Percentiles rank a stretch among this genome's conserved stretches.
Conservation (phyloP, 2,888 invertebrate genomes). For the Nezara viridula region DNA sequence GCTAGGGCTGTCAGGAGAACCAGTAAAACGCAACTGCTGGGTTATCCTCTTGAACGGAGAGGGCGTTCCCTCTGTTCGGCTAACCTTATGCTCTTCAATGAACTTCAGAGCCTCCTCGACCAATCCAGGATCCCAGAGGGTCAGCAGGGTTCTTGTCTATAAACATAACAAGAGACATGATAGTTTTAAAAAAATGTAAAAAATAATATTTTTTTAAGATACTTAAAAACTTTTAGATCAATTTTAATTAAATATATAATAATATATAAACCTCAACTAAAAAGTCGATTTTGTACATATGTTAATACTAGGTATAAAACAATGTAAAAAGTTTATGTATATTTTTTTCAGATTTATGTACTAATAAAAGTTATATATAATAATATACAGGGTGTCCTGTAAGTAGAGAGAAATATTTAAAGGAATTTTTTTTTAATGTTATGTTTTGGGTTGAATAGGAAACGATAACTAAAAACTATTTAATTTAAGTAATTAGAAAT, state of each 20-base stretch:
- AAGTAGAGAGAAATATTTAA: no score
- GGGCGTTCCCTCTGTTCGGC: conserved; percentile 68
- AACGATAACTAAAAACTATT: no score
- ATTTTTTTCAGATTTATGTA: no score
- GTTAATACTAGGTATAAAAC: no score
- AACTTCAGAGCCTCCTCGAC: conserved; percentile 89
- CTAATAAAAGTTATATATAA: no score
- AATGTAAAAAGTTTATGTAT: no score
- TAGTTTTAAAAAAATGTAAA: background rate
- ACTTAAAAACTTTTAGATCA: background rate
- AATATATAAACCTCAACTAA: no score
- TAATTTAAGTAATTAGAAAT: no score
- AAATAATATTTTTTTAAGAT: background rate
- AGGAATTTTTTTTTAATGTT: no score
- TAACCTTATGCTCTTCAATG: conserved; percentile 82
- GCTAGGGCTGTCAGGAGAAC: conserved; percentile 76
- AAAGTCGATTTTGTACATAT: no score
- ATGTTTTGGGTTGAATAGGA: no score
- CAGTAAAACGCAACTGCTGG: conserved; percentile 79
- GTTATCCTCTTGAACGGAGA: conserved; percentile 84
- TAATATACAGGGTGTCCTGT: no score
- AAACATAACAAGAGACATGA: conserved; percentile 59
- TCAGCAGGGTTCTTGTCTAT: conserved; percentile 80
- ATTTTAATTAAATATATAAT: background rate
- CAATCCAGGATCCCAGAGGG: conserved; percentile 87